Base-by-base conservation (phyloP, 2,797 vertebrate genomes). In the Sebastes matsubarae region DNA sequence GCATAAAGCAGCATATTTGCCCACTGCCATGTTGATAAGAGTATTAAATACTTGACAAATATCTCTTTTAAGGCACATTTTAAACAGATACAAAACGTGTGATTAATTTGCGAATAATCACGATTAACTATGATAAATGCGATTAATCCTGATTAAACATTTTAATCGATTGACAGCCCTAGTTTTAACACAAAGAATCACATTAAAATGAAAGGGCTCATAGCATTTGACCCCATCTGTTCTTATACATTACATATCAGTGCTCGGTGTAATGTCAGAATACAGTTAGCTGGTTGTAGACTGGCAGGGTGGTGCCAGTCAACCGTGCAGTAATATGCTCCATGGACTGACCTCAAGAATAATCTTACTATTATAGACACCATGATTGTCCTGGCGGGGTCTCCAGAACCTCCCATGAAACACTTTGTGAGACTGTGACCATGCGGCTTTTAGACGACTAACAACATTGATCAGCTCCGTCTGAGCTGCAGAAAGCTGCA, bases 381-480 rank as follows among this genome's bases (percentile, higher is more conserved):
- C 14, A 42, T 42, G 77, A 81, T 69, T 85, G 81, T 80, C 22
- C 76, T 73, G 9, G 36, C 72, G 67, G 71, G 61, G 76, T 82
- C 72, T 85, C 72, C 75, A 36, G 68, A 90, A 78, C 79, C 69
- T 75, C 63, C 63, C 30, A 68, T 79, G 72, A 87, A 89, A 89
- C 79, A 65, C 77, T 82, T 55, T 70, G 67, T 68, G 80, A 59
- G 77, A 71, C 79, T 84, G 69, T 79, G 72, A 72, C 77, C 79
- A 75, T 50, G 55, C 46, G 36, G 77, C 70, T 85, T 75, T 73
- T 87, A 90, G 55, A 88, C 80, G 38, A 68, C 78, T 77, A 84
- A 92, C 68, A 66, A 71, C 77, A 80, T 64, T 58, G 77, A 89
- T 91, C 84, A 81, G 70, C 69, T 84, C 72, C 72, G 65, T 85